Conservation (phyloP, 2,797 vertebrate genomes). For the Halcyon chelicuti region DNA sequence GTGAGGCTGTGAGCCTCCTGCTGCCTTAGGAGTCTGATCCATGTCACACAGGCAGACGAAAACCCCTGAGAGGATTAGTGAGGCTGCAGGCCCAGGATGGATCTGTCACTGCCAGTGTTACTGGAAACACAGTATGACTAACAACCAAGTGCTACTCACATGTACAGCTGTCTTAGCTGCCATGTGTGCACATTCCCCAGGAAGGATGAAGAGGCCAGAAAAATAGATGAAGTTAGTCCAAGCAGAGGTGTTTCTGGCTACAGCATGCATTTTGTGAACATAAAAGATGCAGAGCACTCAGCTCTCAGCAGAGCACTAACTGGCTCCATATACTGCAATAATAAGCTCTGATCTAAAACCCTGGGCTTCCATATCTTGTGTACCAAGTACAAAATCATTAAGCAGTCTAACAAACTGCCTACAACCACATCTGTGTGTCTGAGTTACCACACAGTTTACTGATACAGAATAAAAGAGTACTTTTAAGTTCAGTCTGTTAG, state of each 20-base stretch:
- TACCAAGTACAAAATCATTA: slow-evolving; percentile 40
- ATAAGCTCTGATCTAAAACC: slow-evolving; percentile 55
- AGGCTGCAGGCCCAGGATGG: rapidly evolving
- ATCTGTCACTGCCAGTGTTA: background rate
- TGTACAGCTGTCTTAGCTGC: slow-evolving; percentile 39
- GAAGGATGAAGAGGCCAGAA: slow-evolving; percentile 62
- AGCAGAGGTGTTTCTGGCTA: slow-evolving; percentile 74
- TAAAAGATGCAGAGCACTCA: slow-evolving; percentile 65
- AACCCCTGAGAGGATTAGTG: background rate
- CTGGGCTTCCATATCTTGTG: background rate
- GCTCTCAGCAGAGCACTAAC: slow-evolving; percentile 56
- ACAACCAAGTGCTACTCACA: background rate
- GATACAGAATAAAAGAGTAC: background rate
- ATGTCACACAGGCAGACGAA: background rate
- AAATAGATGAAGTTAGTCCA: slow-evolving; percentile 62
- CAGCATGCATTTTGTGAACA: slow-evolving; percentile 58
- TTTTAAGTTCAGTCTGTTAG: background rate
- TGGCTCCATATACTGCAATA: slow-evolving; percentile 45
- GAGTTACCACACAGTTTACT: background rate
- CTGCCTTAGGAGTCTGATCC: background rate
- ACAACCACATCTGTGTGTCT: slow-evolving; percentile 38
- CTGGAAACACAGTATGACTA: background rate
- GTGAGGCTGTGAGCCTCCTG: background rate
- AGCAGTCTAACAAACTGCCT: slow-evolving; percentile 55
- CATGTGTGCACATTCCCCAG: slow-evolving; percentile 31